Percentiles rank a stretch among this genome's conserved stretches.
phyloP scores from a whole-genome alignment of 2,888 invertebrate genomes.

The Hemaris fuciformis region DNA sequence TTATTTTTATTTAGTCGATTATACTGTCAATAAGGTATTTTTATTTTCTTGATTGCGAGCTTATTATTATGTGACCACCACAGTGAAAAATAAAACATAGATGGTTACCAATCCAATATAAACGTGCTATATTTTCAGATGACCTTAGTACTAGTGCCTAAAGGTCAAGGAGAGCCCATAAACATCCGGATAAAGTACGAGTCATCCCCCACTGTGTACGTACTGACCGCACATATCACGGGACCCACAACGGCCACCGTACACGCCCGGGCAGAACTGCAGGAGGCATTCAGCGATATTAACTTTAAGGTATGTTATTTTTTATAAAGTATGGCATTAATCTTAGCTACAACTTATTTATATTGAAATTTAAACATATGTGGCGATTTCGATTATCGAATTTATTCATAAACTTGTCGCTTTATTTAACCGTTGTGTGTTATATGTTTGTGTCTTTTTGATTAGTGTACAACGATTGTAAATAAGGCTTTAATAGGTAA shows the following conservation, averaged over 20 bases:
- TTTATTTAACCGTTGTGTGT: too few species aligned
- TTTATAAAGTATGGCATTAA: too few species aligned
- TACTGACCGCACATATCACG: constrained; percentile 52
- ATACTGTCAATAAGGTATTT: too few species aligned
- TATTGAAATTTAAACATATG: too few species aligned
- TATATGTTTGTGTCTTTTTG: too few species aligned
- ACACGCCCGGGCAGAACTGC: constrained; percentile 53
- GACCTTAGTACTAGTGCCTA: constrained; percentile 55
- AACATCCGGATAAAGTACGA: constrained; percentile 56
- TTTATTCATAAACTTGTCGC: too few species aligned
- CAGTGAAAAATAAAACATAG: too few species aligned
- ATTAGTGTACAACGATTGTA: too few species aligned
- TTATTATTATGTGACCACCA: neutral
- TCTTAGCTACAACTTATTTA: too few species aligned
- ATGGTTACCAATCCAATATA: neutral
- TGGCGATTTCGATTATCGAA: too few species aligned
- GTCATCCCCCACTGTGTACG: constrained; percentile 36
- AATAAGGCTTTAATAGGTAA: too few species aligned
- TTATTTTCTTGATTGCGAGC: neutral
- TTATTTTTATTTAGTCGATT: too few species aligned
- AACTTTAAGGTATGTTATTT: constrained; percentile 58
- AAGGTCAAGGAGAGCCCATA: constrained; percentile 57
- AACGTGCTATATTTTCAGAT: constrained; percentile 41
- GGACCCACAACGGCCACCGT: constrained; percentile 57
- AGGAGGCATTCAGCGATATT: constrained; percentile 60